Evolutionary conservation across 2,888 invertebrate genomes (phyloP).

Genomic region (Apamea anceps): DNA sequence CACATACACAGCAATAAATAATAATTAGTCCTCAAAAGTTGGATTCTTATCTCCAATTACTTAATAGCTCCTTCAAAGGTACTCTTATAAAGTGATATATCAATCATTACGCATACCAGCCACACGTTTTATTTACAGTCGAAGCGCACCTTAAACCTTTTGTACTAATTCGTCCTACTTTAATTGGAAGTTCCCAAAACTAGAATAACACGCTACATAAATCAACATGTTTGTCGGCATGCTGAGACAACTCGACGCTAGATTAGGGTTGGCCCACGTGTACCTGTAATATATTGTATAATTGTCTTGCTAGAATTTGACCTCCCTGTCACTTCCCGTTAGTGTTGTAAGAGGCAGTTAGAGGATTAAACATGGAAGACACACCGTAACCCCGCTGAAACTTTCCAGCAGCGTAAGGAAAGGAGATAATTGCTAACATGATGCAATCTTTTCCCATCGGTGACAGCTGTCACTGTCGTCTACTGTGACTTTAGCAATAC

Average conservation of each 20-base stretch:
- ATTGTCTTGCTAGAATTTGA: conserved; percentile 36
- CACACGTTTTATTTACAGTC: conserved; percentile 46
- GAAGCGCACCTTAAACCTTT: conserved; percentile 59
- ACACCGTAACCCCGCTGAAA: not conserved
- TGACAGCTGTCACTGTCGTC: conserved; percentile 13
- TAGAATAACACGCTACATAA: conserved; percentile 70
- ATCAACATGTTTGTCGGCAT: conserved; percentile 72
- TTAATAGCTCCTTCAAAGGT: conserved; percentile 17
- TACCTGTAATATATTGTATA: conserved; percentile 41
- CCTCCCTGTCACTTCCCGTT: conserved; percentile 54
- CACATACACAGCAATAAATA: not conserved
- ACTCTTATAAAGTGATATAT: conserved; percentile 28
- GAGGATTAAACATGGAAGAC: conserved; percentile 22
- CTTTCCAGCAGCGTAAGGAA: not conserved
- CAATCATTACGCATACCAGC: conserved; percentile 16
- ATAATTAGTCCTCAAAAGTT: conserved; percentile 9
- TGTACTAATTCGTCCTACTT: conserved; percentile 65
- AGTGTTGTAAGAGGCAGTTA: conserved; percentile 35
- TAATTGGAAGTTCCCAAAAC: conserved; percentile 70
- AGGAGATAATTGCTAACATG: not conserved
- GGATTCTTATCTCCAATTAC: conserved; percentile 21
- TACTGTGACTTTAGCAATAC: not conserved
- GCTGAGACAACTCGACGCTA: conserved; percentile 74
- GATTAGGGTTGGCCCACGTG: conserved; percentile 65
- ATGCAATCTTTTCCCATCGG: conserved; percentile 2